Percentiles rank a stretch among this genome's conserved stretches.
Conservation (phyloP, 2,113 vertebrate genomes). For the Eptesicus fuscus region DNA sequence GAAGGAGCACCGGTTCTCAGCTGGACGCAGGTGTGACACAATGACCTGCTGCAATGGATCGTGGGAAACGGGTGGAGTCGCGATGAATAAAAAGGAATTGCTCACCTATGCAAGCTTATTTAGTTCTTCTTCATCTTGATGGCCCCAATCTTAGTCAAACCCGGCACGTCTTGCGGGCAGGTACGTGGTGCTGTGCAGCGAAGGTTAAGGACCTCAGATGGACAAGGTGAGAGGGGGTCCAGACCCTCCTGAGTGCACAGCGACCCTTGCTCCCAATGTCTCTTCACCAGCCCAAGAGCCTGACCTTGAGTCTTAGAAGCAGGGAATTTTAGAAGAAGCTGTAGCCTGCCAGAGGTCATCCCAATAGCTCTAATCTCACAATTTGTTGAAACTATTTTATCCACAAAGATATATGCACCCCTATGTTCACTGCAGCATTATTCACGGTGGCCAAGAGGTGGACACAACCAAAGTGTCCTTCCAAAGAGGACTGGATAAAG, state of each 20-base stretch:
- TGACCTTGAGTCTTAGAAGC: not conserved
- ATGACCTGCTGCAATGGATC: not conserved
- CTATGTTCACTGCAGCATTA: not conserved
- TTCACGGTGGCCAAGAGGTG: not conserved
- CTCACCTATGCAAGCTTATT: not conserved
- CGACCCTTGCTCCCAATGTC: not conserved
- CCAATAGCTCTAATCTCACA: not conserved
- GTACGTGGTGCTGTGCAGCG: rapidly evolving
- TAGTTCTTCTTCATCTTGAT: not conserved
- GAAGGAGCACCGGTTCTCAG: not conserved
- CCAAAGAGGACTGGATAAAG: not conserved
- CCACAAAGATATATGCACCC: too few species aligned
- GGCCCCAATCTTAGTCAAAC: not conserved
- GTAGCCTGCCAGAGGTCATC: not conserved
- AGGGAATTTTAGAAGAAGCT: not conserved
- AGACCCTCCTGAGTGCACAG: not conserved
- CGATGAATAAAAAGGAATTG: not conserved
- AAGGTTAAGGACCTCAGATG: not conserved
- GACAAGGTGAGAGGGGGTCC: not conserved
- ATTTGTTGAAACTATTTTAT: not conserved
- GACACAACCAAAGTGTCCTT: not conserved
- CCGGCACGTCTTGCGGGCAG: not conserved
- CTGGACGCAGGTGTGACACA: not conserved
- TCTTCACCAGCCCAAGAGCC: not conserved
- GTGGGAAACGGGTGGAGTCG: not conserved